Conservation (phyloP, 2,113 vertebrate species). For the Scopus umbretta region DNA sequence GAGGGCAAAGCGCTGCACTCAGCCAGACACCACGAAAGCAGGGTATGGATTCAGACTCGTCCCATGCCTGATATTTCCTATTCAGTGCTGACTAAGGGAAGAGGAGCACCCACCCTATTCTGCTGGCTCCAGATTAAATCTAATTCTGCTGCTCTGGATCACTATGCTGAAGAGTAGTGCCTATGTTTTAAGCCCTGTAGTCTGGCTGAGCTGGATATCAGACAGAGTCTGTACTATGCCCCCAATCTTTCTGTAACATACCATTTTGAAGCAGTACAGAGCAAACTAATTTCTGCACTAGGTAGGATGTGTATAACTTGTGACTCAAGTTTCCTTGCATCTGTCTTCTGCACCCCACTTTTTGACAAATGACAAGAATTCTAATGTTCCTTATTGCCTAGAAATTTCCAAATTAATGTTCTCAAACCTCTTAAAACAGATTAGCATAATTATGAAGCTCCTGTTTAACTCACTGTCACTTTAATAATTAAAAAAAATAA, state of each 20-base stretch:
- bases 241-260: neutral
- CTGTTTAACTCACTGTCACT: neutral
- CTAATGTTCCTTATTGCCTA: neutral
- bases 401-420: neutral
- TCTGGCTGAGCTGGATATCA: neutral
- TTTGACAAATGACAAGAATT: neutral
- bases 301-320: neutral
- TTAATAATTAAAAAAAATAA: neutral
- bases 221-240: neutral
- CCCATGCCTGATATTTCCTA: neutral
- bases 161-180: neutral
- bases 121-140: neutral
- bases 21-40: neutral
- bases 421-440: neutral
- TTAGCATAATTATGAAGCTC: neutral
- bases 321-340: neutral
- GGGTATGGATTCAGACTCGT: neutral
- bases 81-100: neutral
- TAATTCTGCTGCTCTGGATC: neutral
- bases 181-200: neutral
- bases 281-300: neutral
- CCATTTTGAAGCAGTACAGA: neutral
- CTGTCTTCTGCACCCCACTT: neutral
- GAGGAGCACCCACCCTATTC: neutral
- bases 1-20: neutral